Conservation (phyloP, 1,140 invertebrate genomes). For the Mamestra configurata region DNA sequence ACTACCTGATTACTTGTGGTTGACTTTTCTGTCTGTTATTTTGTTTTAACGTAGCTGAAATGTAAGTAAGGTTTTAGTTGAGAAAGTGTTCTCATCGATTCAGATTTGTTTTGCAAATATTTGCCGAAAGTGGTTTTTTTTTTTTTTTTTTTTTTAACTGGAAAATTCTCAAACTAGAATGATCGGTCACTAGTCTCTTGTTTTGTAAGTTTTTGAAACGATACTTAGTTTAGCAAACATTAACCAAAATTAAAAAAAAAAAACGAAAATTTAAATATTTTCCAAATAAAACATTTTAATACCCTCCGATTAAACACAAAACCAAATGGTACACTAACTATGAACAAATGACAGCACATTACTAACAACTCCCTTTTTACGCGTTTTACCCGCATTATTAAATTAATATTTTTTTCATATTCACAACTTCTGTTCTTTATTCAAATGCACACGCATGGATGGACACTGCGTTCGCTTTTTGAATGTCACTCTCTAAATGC, state of each 20-base stretch:
- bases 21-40: too few relatives aligned
- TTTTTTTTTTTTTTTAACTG: too few relatives aligned
- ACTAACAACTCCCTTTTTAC: background rate
- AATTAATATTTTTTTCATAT: constrained; percentile 25
- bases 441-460: constrained; percentile 28
- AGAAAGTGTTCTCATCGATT: too few relatives aligned
- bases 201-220: too few relatives aligned
- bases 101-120: too few relatives aligned
- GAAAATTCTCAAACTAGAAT: too few relatives aligned
- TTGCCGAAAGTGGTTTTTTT: too few relatives aligned
- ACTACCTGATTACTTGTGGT: background rate
- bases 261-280: background rate
- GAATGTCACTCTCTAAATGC: constrained; percentile 32
- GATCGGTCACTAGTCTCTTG: too few relatives aligned
- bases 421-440: constrained; percentile 30
- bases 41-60: too few relatives aligned
- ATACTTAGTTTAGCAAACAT: too few relatives aligned
- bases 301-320: constrained; percentile 6
- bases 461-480: constrained; percentile 23
- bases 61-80: too few relatives aligned
- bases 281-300: background rate
- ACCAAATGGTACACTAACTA: constrained; percentile 25
- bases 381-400: constrained; percentile 11
- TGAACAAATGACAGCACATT: constrained; percentile 26
- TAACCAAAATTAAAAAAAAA: too few relatives aligned